phyloP scores from a whole-genome alignment of 2,797 vertebrate species.

The Lepus oiostolus region DNA sequence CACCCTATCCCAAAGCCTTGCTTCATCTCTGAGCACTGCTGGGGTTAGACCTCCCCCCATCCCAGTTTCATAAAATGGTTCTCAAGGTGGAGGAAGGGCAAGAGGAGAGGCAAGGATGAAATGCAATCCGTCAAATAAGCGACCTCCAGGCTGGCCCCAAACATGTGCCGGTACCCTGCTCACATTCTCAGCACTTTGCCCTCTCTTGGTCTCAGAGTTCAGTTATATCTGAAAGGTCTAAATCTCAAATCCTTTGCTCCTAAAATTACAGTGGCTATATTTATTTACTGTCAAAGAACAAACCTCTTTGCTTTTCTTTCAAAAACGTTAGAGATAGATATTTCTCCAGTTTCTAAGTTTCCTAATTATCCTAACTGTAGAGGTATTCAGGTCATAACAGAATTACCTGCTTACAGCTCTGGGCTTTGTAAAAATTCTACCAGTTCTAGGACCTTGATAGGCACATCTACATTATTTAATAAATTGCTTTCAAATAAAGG shows the following conservation, averaged over 20 bases:
- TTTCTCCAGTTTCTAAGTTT: not conserved
- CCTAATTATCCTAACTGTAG: not conserved
- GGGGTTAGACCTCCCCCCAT: rapidly evolving
- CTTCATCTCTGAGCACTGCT: not conserved
- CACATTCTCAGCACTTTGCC: not conserved
- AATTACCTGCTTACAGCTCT: not conserved
- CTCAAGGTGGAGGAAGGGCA: not conserved
- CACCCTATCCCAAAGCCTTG: not conserved
- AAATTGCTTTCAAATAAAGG: conserved; percentile 2
- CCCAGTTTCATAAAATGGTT: not conserved
- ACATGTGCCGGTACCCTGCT: not conserved
- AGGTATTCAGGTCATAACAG: not conserved
- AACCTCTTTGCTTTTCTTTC: not conserved
- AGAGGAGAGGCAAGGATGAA: not conserved
- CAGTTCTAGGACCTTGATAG: not conserved
- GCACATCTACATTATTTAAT: not conserved
- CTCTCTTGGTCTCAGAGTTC: not conserved
- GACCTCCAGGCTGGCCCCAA: not conserved
- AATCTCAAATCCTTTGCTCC: not conserved
- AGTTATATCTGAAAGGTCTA: not conserved
- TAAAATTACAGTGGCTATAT: not conserved
- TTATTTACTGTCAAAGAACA: conserved; percentile 25
- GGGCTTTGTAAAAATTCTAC: not conserved
- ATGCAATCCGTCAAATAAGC: not conserved
- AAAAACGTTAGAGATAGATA: not conserved